Evolutionary conservation across 2,888 invertebrate species (phyloP).

Genomic region (Colostygia pectinataria): DNA sequence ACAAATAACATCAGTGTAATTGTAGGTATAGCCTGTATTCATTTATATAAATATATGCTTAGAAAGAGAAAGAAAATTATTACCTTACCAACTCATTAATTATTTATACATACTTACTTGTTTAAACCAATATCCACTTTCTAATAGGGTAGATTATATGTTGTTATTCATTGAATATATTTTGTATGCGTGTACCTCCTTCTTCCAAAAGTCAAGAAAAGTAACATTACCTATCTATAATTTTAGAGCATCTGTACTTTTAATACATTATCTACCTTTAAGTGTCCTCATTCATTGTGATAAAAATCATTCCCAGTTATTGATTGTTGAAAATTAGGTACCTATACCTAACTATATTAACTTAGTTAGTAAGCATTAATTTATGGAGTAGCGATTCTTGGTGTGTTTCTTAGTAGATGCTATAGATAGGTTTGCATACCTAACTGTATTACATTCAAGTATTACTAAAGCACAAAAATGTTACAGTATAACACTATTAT

Average conservation of each 20-base stretch:
- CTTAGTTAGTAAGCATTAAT: constrained; percentile 14
- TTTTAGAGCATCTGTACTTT: not conserved
- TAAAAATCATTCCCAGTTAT: constrained; percentile 29
- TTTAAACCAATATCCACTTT: too few species aligned
- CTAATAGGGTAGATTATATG: constrained; percentile 1
- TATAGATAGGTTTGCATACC: constrained; percentile 1
- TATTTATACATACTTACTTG: too few species aligned
- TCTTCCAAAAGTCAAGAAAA: constrained; percentile 1
- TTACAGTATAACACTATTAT: constrained; percentile 12
- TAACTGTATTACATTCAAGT: constrained; percentile 22
- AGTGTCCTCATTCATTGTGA: constrained; percentile 22
- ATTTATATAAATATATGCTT: constrained; percentile 17
- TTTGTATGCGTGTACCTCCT: constrained; percentile 12
- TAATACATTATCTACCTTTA: not conserved
- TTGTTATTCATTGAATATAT: constrained; percentile 16
- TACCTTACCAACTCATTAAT: too few species aligned
- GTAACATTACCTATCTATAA: not conserved
- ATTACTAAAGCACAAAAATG: constrained; percentile 33
- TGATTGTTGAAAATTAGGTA: constrained; percentile 39
- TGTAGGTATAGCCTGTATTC: too few species aligned
- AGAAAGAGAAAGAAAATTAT: constrained; percentile 23
- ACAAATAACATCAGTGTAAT: constrained; percentile 11
- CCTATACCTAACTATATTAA: constrained; percentile 14
- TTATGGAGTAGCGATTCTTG: constrained; percentile 25
- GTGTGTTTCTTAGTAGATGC: constrained; percentile 18